A percentile compares a stretch with the other conserved stretches of the same genome.
phyloP scores from a whole-genome alignment of 2,113 vertebrate genomes.

The Morone saxatilis region DNA sequence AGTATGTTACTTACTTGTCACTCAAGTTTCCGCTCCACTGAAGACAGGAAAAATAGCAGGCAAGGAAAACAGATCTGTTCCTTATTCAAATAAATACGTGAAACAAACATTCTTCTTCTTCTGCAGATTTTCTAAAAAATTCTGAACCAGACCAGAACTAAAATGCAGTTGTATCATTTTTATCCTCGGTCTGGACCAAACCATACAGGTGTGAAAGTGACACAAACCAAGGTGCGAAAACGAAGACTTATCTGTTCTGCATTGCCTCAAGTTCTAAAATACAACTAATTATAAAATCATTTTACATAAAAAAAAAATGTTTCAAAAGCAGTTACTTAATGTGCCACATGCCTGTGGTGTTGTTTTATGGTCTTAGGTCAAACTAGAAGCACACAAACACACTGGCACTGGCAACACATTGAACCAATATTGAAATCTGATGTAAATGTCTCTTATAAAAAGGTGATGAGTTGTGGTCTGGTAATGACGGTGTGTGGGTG shows the following conservation, averaged over 20 bases:
- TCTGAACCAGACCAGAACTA: neutral
- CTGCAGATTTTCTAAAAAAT: no score
- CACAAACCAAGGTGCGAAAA: conserved; percentile 21
- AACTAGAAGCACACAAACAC: neutral
- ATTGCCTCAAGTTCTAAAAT: neutral
- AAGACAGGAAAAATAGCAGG: no score
- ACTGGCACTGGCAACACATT: conserved; percentile 15
- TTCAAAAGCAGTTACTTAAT: conserved; percentile 26
- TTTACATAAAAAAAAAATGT: neutral
- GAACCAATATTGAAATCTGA: conserved; percentile 44
- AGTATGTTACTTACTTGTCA: no score
- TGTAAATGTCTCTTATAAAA: conserved; percentile 50
- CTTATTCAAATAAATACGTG: no score
- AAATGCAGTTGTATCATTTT: neutral
- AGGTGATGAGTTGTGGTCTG: conserved; percentile 56
- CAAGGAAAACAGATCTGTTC: no score
- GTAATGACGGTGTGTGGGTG: conserved; percentile 67
- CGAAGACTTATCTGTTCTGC: neutral
- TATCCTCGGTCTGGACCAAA: neutral
- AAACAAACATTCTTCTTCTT: no score
- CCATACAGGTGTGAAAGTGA: conserved; percentile 11
- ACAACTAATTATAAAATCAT: neutral
- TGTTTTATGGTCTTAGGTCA: conserved; percentile 19
- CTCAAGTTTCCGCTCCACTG: no score
- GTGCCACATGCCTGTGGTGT: neutral